Evolutionary conservation across 2,797 vertebrate species (phyloP).

Genomic region (Sphenopsis melanotis): DNA sequence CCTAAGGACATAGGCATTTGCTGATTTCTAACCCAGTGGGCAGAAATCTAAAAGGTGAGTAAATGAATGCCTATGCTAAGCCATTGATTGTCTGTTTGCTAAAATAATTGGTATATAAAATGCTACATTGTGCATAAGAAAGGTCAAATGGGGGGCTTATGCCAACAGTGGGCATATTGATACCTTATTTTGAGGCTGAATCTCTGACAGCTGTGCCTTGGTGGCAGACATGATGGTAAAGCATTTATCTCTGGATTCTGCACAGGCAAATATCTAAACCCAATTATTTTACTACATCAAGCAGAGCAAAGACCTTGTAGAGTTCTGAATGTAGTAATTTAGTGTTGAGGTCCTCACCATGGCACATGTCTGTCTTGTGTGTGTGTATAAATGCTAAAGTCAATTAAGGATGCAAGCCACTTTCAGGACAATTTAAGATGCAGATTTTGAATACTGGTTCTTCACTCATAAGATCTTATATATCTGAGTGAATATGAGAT

Average conservation of each 20-base stretch:
- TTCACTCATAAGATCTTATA: neutral
- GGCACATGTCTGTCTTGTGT: rapidly evolving
- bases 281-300: neutral
- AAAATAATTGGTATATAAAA: neutral
- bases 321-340: neutral
- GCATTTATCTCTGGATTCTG: neutral
- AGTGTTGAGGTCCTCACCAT: neutral
- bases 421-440: neutral
- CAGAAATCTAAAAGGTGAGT: neutral
- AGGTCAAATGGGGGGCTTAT: neutral
- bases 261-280: neutral
- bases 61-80: neutral
- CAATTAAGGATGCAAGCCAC: neutral
- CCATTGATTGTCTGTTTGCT: neutral
- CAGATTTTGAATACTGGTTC: neutral
- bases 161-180: neutral
- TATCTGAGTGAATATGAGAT: neutral
- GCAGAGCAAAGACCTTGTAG: neutral
- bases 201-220: neutral
- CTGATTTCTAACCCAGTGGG: neutral
- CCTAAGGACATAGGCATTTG: neutral
- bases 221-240: neutral
- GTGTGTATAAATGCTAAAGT: neutral
- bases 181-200: neutral
- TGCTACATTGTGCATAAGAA: neutral